Base-by-base conservation (phyloP, 2,113 vertebrate species). In the Strix uralensis region DNA sequence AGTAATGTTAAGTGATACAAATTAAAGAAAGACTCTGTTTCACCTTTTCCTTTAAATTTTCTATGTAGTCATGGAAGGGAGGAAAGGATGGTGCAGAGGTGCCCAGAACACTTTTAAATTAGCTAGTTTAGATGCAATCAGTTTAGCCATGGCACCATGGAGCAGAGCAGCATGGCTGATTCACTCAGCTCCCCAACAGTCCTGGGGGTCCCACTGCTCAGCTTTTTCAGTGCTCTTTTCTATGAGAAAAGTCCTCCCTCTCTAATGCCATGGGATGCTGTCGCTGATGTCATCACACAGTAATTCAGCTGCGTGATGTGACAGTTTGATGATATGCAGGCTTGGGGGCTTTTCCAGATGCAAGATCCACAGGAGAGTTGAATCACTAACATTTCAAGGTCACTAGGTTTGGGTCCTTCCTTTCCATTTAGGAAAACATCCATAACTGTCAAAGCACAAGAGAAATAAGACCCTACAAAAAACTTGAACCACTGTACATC, bases 101-200 rank as follows among this genome's bases (percentile, higher is more conserved):
- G 79, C 54, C 58, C 58, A 77, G 79, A 71, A 67, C 49, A 87
- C 34, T 69, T 94, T 92, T 36, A 92, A 95, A 87, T 91, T 23
- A 94, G 52, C 44, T 91, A 59, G 86, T 92, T 89, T 91, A 89
- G 69, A 69, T 95, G 81, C 21, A 18, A 87, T 61, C 77, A 63
- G 84, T 79, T 91, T 67, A 92, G 38, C 65, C 65, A 52, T 26
- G 40, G 91, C 52, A 84, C 59, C 40, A 18, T 26, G 38, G 66
- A 86, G 69, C 47, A 67, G 44, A 92, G 77, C 55, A 91, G 73
- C 69, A 19, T 4, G 34, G 77, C 74, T 96, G 84, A 90, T 85
- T 91, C 87, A 82, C 65, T 87, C 40, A 47, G 69, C 21, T 87
- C 46, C 55, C 44, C 69, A 57, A 1, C 27, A 71, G 52, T 85